These are phyloP conservation scores for Hydrocynus forskahlii DNA, from an alignment of 2,797 vertebrate genomes.

Conservation along the genomic window DNA sequence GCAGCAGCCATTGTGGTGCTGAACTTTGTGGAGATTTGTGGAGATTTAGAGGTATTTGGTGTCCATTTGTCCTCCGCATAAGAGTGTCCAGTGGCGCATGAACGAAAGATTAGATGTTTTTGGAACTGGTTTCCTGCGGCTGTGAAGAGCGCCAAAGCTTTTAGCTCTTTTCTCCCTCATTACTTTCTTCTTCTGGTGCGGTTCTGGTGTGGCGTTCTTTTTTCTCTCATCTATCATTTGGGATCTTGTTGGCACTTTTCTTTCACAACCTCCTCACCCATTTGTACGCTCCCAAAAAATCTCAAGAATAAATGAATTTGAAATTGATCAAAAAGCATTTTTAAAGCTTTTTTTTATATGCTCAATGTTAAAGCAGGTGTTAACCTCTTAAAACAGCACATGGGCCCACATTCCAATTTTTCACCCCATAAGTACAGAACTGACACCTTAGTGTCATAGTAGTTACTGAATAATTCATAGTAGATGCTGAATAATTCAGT, in stretches of 20 bases:
- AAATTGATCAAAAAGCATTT: background rate
- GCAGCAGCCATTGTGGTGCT: background rate
- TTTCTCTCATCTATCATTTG: background rate
- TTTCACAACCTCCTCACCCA: conserved; percentile 21
- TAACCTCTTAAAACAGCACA: background rate
- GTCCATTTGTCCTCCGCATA: background rate
- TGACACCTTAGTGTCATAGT: background rate
- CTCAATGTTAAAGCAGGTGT: conserved; percentile 11
- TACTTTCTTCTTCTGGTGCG: background rate
- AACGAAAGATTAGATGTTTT: conserved; percentile 23
- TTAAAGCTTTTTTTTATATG: no score
- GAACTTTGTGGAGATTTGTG: background rate
- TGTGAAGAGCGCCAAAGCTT: conserved; percentile 2
- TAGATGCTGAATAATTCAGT: background rate
- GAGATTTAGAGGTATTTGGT: background rate
- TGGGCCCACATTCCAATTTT: background rate
- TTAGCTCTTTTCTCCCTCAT: background rate
- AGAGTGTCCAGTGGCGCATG: conserved; percentile 15
- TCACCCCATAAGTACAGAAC: background rate
- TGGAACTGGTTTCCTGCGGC: background rate
- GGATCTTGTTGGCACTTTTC: conserved; percentile 17
- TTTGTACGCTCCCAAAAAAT: conserved; percentile 12
- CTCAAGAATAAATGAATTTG: background rate
- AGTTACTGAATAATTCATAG: background rate
- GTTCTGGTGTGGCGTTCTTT: background rate